phyloP scores from a whole-genome alignment of 2,888 invertebrate genomes.

The Pegoplata infirma region DNA sequence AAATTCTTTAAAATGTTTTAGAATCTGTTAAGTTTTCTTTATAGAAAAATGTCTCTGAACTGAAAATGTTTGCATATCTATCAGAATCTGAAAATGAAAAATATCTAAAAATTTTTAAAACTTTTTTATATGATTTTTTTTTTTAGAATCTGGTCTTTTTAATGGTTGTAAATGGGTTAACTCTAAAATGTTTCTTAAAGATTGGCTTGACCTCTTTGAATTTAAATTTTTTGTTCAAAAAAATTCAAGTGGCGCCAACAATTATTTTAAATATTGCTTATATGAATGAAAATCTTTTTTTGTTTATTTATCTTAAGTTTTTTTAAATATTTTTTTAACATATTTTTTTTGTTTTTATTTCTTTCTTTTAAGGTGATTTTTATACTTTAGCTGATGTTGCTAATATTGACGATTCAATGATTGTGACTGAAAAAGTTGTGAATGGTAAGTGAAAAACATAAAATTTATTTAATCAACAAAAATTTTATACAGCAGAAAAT shows the following conservation, averaged over 20 bases:
- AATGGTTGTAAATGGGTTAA: too few species aligned
- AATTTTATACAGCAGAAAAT: not conserved
- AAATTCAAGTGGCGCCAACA: slow-evolving; percentile 44
- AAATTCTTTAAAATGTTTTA: too few species aligned
- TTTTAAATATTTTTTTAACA: slow-evolving; percentile 32
- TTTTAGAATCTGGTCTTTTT: too few species aligned
- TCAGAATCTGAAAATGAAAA: too few species aligned
- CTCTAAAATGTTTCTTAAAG: too few species aligned
- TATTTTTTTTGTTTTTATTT: slow-evolving; percentile 20
- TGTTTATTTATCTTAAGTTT: slow-evolving; percentile 7
- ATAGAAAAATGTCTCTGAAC: too few species aligned
- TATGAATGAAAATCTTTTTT: slow-evolving; percentile 14
- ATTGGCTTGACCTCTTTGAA: too few species aligned
- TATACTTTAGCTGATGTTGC: slow-evolving; percentile 37
- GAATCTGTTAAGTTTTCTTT: too few species aligned
- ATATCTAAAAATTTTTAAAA: too few species aligned
- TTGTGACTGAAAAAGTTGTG: slow-evolving; percentile 52
- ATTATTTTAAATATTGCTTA: slow-evolving; percentile 22
- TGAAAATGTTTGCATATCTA: too few species aligned
- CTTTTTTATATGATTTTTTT: too few species aligned
- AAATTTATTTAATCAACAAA: slow-evolving; percentile 11
- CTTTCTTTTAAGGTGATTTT: slow-evolving; percentile 57
- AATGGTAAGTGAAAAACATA: slow-evolving; percentile 56
- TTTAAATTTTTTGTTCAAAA: too few species aligned
- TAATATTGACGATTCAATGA: slow-evolving; percentile 44